These are phyloP conservation scores for Cerceris rybyensis DNA, from an alignment of 2,888 invertebrate genomes.

Conservation along the genomic window DNA sequence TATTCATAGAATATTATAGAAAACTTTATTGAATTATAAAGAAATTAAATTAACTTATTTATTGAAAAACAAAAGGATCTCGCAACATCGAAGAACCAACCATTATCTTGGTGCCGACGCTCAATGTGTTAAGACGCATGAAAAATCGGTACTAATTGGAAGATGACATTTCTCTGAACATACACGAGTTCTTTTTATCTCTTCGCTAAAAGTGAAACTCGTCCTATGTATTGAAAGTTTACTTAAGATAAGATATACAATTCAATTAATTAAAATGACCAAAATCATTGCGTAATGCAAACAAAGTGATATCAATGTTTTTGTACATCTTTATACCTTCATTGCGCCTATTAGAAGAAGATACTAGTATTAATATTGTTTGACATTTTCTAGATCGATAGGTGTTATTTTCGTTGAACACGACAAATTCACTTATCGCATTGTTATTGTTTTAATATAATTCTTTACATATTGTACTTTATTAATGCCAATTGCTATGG, in stretches of 20 bases:
- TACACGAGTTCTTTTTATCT: neutral
- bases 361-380: constrained; percentile 16
- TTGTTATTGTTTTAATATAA: neutral
- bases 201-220: constrained; percentile 34
- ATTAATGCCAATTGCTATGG: neutral
- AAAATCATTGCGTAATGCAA: constrained; percentile 20
- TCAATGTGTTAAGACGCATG: too few species aligned
- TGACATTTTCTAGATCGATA: neutral
- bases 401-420: neutral
- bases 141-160: neutral
- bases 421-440: neutral
- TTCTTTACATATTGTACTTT: neutral
- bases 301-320: constrained; percentile 26
- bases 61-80: too few species aligned
- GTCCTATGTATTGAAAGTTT: constrained; percentile 43
- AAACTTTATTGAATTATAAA: too few species aligned
- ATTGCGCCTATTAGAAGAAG: constrained; percentile 9
- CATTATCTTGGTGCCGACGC: too few species aligned
- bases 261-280: constrained; percentile 28
- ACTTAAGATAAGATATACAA: constrained; percentile 36
- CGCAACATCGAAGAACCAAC: too few species aligned
- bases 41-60: too few species aligned
- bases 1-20: too few species aligned
- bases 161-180: neutral
- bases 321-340: constrained; percentile 9